Conservation (phyloP, 2,888 invertebrate species). For the Pemphredon lugubris region DNA sequence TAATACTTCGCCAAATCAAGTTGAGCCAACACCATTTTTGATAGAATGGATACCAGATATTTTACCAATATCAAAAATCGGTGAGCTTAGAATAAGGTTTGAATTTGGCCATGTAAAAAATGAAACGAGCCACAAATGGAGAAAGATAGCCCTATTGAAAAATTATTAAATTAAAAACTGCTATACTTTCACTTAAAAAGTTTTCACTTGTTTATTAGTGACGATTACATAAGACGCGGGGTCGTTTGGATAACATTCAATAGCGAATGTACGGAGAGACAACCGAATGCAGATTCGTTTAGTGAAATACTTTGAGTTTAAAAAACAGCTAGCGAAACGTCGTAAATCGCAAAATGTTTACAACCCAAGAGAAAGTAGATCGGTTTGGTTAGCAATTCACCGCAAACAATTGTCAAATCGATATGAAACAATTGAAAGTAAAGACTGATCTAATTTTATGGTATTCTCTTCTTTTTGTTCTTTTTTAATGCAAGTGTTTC, state of each 20-base stretch:
- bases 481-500: conserved; percentile 18
- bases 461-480: conserved; percentile 20
- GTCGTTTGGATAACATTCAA: conserved; percentile 17
- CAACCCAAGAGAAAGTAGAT: not conserved
- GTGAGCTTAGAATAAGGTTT: conserved; percentile 88
- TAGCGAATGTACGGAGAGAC: not conserved
- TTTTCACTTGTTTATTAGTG: conserved; percentile 48
- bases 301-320: conserved; percentile 6
- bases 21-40: conserved; percentile 85
- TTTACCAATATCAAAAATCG: conserved; percentile 86
- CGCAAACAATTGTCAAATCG: conserved; percentile 25
- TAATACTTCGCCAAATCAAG: conserved; percentile 82
- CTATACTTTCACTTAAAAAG: conserved; percentile 39
- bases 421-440: conserved; percentile 19
- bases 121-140: conserved; percentile 77
- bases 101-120: conserved; percentile 86
- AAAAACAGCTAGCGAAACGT: conserved; percentile 1
- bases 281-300: not conserved
- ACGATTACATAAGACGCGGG: conserved; percentile 13
- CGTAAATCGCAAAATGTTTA: not conserved
- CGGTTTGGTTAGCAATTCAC: conserved; percentile 6
- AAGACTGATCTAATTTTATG: conserved; percentile 54
- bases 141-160: conserved; percentile 71
- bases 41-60: conserved; percentile 91
- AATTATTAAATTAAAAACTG: conserved; percentile 60